phyloP scores from a whole-genome alignment of 2,113 vertebrate genomes.

The Phrynocephalus versicolor region DNA sequence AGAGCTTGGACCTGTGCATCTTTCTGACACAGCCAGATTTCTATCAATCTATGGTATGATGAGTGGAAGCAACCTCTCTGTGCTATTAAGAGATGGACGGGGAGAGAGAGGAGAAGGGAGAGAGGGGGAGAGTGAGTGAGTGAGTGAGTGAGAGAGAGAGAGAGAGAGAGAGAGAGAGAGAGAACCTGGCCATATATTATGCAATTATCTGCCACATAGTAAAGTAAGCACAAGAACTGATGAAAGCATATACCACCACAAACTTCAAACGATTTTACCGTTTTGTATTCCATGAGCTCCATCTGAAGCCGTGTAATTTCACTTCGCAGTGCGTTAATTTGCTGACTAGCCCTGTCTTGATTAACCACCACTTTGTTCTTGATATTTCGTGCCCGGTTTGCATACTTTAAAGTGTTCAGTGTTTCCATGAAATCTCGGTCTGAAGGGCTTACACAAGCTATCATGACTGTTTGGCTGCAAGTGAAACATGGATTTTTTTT shows the following conservation, averaged over 20 bases:
- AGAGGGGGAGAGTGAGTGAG: no score
- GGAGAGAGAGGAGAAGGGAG: no score
- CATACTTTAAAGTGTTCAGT: conserved; percentile 93
- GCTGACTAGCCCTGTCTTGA: conserved; percentile 95
- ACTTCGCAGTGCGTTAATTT: conserved; percentile 90
- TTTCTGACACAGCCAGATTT: not conserved
- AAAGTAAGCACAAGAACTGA: not conserved
- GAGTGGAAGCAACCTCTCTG: not conserved
- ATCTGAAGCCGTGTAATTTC: conserved; percentile 96
- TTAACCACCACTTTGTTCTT: conserved; percentile 98
- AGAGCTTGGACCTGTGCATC: not conserved
- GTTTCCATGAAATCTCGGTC: conserved; percentile 99
- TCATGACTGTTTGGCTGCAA: conserved; percentile 96
- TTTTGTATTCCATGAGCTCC: conserved; percentile 98
- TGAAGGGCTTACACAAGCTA: conserved; percentile 96
- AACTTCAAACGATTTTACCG: conserved; percentile 72
- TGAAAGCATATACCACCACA: conserved; percentile 23
- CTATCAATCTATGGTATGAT: not conserved
- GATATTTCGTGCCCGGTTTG: conserved; percentile 96
- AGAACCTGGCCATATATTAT: not conserved
- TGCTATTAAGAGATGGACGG: no score
- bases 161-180: no score
- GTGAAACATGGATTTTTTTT: conserved; percentile 47
- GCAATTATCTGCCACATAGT: not conserved
- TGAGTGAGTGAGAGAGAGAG: no score